Evolutionary conservation across 2,113 vertebrate genomes (phyloP).

Genomic region (Brachyhypopomus occidentalis): DNA sequence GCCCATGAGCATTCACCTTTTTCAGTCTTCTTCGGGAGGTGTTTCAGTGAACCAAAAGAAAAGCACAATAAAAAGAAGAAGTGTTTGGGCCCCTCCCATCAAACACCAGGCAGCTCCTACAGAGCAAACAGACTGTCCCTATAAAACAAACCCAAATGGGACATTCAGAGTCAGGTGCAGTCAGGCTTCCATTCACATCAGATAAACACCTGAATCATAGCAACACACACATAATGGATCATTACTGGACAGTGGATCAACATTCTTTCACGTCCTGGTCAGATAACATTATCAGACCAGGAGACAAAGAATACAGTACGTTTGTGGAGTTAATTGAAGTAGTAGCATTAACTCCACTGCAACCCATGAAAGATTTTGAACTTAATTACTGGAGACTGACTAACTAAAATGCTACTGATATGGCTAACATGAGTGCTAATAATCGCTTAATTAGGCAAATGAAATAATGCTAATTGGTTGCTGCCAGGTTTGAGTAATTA

Average conservation of each 20-base stretch:
- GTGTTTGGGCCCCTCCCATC: background rate
- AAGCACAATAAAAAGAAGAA: background rate
- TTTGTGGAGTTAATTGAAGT: background rate
- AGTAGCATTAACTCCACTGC: no score
- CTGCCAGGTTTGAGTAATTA: no score
- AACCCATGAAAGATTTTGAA: no score
- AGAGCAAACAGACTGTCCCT: slow-evolving; percentile 69
- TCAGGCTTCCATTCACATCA: background rate
- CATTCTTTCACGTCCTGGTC: slow-evolving; percentile 8
- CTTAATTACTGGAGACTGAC: no score
- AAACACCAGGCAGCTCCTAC: slow-evolving; percentile 53
- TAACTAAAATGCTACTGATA: no score
- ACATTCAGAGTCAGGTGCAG: background rate
- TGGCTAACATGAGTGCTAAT: no score
- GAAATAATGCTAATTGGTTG: no score
- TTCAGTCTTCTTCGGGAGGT: background rate
- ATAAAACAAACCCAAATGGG: slow-evolving; percentile 58
- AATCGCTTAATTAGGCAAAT: no score
- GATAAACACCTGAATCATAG: background rate
- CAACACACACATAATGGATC: background rate
- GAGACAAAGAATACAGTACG: background rate
- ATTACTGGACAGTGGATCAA: background rate
- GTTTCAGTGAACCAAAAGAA: background rate
- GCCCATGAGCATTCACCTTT: no score
- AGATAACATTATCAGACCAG: background rate